Percentiles rank a stretch among this genome's conserved stretches.
phyloP scores from a whole-genome alignment of 2,888 invertebrate genomes.

The Aphidoletes aphidimyza region DNA sequence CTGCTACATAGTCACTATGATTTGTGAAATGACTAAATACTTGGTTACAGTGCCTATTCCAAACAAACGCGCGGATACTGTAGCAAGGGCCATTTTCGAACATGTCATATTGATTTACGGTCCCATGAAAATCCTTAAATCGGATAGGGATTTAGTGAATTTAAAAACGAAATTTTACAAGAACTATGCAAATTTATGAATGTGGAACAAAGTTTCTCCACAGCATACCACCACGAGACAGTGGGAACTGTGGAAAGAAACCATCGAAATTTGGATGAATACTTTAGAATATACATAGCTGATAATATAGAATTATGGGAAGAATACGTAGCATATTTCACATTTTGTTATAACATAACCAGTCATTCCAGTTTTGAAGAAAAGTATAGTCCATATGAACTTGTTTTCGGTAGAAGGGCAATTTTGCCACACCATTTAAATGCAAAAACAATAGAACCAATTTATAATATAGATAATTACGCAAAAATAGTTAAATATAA shows the following conservation, averaged over 20 bases:
- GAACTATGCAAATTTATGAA: too few relatives aligned
- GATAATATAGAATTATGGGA: too few relatives aligned
- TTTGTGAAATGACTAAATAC: constrained; percentile 56
- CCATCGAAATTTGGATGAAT: too few relatives aligned
- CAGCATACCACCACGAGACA: too few relatives aligned
- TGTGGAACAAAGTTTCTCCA: too few relatives aligned
- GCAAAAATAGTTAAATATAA: too few relatives aligned
- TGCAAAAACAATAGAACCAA: too few relatives aligned
- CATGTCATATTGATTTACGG: constrained; percentile 57
- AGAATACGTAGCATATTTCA: too few relatives aligned
- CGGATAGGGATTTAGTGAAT: background rate
- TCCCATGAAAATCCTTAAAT: constrained; percentile 55
- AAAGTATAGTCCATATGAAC: constrained; percentile 57
- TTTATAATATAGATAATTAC: too few relatives aligned
- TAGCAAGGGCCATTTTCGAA: constrained; percentile 57
- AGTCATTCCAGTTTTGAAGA: constrained; percentile 56
- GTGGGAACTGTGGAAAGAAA: too few relatives aligned
- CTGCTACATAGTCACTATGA: constrained; percentile 55
- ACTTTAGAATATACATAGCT: too few relatives aligned
- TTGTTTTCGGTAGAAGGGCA: constrained; percentile 56
- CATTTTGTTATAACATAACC: too few relatives aligned
- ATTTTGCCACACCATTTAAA: background rate
- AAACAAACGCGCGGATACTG: constrained; percentile 50
- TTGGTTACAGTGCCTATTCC: constrained; percentile 54
- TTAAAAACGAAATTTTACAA: background rate